Evolutionary conservation across 2,113 vertebrate species (phyloP), one percentile per base, ranked within the genome.

Genomic region (Alligator sinensis): DNA sequence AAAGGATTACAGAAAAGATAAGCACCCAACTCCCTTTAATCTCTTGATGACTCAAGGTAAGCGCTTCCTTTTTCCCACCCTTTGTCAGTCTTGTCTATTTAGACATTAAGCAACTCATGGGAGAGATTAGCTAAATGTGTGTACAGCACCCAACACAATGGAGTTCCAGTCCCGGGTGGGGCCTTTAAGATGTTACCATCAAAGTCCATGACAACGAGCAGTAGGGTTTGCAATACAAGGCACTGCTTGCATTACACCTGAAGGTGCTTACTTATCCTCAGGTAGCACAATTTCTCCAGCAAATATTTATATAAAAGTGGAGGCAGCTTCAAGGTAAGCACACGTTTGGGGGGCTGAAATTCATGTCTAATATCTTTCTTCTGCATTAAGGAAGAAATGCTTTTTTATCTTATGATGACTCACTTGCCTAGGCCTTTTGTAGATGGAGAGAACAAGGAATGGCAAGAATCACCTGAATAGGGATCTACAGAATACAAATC

Each of bases 21-120:
- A 30, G 19, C 38, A 21, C 19, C 68, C 22, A 19, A 21, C 10
- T 72, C n/a, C 19, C 30, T 11, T 72, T 38, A n/a, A 30, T 76
- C 61, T 81, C 58, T 15, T 47, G 47, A 9, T 28, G 47, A 34
- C 66, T 66, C 55, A 5, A 8, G 74, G n/a, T 19, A 19, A 34
- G 30, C 21, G 9, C 30, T 22, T 96, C 94, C 64, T 95, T 92
- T 91, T 76, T 91, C 90, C 86, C 34, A 66, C 60, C 55, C 91
- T 60, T 86, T 60, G 55, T 86, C 63, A 72, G 24, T 38, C 21
- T 11, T 72, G 11, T 72, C 70, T 38, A 47, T 47, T 24, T 24
- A 72, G 70, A 72, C 34, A 72, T 47, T 4, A 19, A 72, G 11
- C 70, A 72, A 38, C 38, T 72, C 14, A 66, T 66, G 15, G 28